These are phyloP conservation scores for Trachelus tabidus DNA, from an alignment of 2,888 invertebrate genomes.

Conservation along the genomic window DNA sequence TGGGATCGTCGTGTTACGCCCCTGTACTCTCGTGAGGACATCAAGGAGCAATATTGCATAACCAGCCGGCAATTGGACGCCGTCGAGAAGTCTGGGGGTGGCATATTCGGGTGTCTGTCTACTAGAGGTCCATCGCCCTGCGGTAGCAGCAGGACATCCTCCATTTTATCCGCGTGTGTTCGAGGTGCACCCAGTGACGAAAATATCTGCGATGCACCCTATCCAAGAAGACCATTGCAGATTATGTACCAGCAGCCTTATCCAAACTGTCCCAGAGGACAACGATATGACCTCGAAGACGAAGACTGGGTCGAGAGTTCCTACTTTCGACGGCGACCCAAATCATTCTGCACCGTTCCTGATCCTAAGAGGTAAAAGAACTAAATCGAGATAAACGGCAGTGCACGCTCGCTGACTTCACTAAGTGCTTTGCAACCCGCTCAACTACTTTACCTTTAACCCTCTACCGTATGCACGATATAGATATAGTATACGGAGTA, in stretches of 20 bases:
- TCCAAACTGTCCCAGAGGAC: conserved; percentile 50
- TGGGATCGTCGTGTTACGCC: conserved; percentile 67
- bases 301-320: conserved; percentile 83
- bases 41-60: conserved; percentile 94
- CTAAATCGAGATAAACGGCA: not conserved
- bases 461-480: not conserved
- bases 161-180: conserved; percentile 88
- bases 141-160: conserved; percentile 70
- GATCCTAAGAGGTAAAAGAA: conserved; percentile 73
- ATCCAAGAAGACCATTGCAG: conserved; percentile 70
- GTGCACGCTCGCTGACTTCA: not conserved
- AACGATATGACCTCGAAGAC: conserved; percentile 51
- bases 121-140: conserved; percentile 79
- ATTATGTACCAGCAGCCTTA: conserved; percentile 60
- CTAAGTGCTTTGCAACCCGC: not conserved
- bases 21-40: conserved; percentile 88
- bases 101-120: conserved; percentile 89
- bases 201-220: conserved; percentile 86
- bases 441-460: not conserved
- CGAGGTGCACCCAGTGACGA: conserved; percentile 90
- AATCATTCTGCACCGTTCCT: conserved; percentile 77
- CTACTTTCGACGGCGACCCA: conserved; percentile 83
- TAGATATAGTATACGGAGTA: not conserved
- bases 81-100: conserved; percentile 74
- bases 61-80: conserved; percentile 89